Evolutionary conservation across 2,797 vertebrate species (phyloP).

Genomic region (Bovichtus variegatus): DNA sequence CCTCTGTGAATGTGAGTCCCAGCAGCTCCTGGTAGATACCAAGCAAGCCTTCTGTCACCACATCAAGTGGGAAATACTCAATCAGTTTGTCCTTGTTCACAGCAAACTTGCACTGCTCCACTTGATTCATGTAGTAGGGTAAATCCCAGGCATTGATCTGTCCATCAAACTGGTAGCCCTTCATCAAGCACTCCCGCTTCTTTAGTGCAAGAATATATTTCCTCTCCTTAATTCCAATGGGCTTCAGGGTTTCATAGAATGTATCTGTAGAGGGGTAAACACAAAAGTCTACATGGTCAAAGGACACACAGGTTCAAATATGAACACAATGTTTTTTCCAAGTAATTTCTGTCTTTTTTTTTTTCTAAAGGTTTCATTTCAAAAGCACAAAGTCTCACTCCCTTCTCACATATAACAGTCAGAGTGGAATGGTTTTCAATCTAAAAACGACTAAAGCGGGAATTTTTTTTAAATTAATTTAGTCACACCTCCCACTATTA

Average conservation of each 20-base stretch:
- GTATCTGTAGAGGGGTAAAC: constrained; percentile 82
- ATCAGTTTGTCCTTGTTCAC: constrained; percentile 95
- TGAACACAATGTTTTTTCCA: not conserved
- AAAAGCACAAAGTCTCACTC: not conserved
- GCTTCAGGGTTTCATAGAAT: constrained; percentile 90
- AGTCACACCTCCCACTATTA: not conserved
- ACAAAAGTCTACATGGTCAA: not conserved
- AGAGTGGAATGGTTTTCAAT: not conserved
- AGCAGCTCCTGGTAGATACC: constrained; percentile 94
- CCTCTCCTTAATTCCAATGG: constrained; percentile 89
- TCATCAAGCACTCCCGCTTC: constrained; percentile 90
- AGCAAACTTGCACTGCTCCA: constrained; percentile 93
- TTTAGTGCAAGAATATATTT: constrained; percentile 91
- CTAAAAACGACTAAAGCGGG: not conserved
- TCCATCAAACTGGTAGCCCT: constrained; percentile 87
- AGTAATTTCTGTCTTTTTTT: not conserved
- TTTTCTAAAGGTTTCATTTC: not conserved
- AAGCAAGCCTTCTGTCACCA: constrained; percentile 92
- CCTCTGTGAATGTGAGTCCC: constrained; percentile 90
- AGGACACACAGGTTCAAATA: not conserved
- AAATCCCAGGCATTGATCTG: constrained; percentile 95
- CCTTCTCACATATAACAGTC: not conserved
- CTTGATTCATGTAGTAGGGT: constrained; percentile 94
- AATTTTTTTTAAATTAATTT: not conserved
- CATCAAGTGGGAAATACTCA: constrained; percentile 94